Base-by-base conservation (phyloP, 2,113 vertebrate genomes). In the Steatornis caripensis region DNA sequence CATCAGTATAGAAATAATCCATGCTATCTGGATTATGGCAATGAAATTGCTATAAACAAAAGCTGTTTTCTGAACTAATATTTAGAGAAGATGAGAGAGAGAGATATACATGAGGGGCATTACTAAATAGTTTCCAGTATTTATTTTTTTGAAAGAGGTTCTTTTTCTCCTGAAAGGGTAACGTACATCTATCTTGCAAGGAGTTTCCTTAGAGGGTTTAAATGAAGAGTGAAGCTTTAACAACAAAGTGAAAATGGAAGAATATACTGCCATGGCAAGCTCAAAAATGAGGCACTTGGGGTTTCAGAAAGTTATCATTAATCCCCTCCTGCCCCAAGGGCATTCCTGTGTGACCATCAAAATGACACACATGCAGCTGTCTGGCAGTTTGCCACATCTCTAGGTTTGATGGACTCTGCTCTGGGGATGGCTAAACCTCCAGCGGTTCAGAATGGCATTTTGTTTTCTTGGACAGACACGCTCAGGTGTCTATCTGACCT, bases 61-160 rank as follows among this genome's bases (percentile, higher is more conserved):
- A 96, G 72, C 81, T 97, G 88, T 81, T 98, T 97, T 96, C 94
- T 97, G 86, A 98, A 93, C 97, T 93, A 97, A 97, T 96, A 97
- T 97, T 98, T 96, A 79, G 90, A 91, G 71, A 93, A 96, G 91
- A 97, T 85, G 93, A 97, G 92, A 83, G 79, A 75, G 66, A 94
- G 51, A 84, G 18, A 74, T 61, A 97, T 96, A 93, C 93, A 97
- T 87, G 84, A 96, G 39, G 34, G 70, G 80, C 66, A 93, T 95
- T 86, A 66, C 64, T 78, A 86, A 96, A 86, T 62, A 93, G 88
- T 93, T 94, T 90, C 95, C 92, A 94, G 58, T 46, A 36, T 62
- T 90, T 84, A 29, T 93, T 95, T 97, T 92, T 75, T 45, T 78
- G 75, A 77, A 60, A 70, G 60, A 84, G 51, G 26, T 55, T 81